Evolutionary conservation across 1,140 invertebrate species (phyloP), one percentile per base, ranked within the genome.

Genomic region (Formica selysi): DNA sequence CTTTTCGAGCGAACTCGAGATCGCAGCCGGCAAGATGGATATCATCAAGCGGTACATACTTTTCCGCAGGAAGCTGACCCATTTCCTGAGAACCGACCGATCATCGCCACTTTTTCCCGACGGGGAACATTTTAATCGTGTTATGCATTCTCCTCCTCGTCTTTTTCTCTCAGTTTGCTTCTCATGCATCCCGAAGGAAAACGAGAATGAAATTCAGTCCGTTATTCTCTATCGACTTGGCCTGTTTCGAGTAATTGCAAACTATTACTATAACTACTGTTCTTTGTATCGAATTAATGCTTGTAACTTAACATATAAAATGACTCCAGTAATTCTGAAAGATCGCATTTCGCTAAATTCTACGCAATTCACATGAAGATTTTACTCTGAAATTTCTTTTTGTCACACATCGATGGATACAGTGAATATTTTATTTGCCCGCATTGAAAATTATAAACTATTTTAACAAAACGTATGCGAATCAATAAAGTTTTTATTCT

Each of bases 121-220:
- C 36, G 48, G 70, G 59, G 57, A 67, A 78, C 54, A 84, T 73
- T 61, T 71, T 84, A 84, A 89, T 85, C 67, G 79, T 16, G 57
- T 87, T 81, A 85, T 22, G 29, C 54, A 13, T 76, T 13, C 44
- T 59, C 36, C 11, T 48, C 26, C 4, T 13, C 22, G 32, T 22
- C 29, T 57, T 85, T 44, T 32, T 61, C 22, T 48, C 32, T 38
- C 16, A 54, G 26, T 22, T 59, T 48, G 57, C 26, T 36, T 67
- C 29, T n/a, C 54, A 19, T 32, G 4, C 32, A 38, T 79, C 64
- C 59, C 76, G 73, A 2, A 22, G 8, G 38, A 26, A 29, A 71
- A 32, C 54, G 38, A 44, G 68, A 74, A 44, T 38, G 57, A 74
- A 83, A 83, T 83, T 61, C 54, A 44, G 11, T 54, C 38, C 26